These are phyloP conservation scores for Oryzias melastigma DNA, from an alignment of 2,113 vertebrate species.

Conservation along the genomic window DNA sequence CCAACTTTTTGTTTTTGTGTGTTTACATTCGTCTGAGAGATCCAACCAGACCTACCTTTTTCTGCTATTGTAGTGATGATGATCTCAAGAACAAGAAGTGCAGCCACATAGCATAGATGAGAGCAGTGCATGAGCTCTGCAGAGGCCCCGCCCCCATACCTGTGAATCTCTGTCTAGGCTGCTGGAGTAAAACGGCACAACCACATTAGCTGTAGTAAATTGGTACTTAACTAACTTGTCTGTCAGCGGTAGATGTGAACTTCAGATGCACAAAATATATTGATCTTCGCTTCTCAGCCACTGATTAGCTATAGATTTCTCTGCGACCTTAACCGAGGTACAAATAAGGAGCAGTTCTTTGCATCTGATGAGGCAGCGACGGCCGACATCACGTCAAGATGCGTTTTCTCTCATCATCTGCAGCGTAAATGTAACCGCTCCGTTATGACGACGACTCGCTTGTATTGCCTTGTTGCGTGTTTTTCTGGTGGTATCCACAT, in stretches of 20 bases:
- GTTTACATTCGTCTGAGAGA: slow-evolving; percentile 43
- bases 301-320: slow-evolving; percentile 46
- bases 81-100: slow-evolving; percentile 11
- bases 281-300: slow-evolving; percentile 24
- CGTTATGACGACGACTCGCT: background rate
- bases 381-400: slow-evolving; percentile 21
- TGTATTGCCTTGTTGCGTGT: slow-evolving; percentile 4
- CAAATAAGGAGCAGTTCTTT: slow-evolving; percentile 35
- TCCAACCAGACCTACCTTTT: slow-evolving; percentile 4
- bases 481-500: slow-evolving; percentile 5
- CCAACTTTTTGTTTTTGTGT: slow-evolving; percentile 45
- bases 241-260: slow-evolving; percentile 32
- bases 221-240: slow-evolving; percentile 47
- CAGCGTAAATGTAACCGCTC: slow-evolving; percentile 2
- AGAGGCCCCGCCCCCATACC: slow-evolving; percentile 31
- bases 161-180: slow-evolving; percentile 22
- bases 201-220: slow-evolving; percentile 39
- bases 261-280: slow-evolving; percentile 33
- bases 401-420: slow-evolving; percentile 14
- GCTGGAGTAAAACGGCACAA: slow-evolving; percentile 46
- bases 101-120: slow-evolving; percentile 31
- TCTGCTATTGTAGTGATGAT: slow-evolving; percentile 31
- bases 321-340: slow-evolving; percentile 41
- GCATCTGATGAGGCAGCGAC: slow-evolving; percentile 28
- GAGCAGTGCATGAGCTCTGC: slow-evolving; percentile 57